phyloP scores from a whole-genome alignment of 2,888 invertebrate species.

The Xiphydria camelus region DNA sequence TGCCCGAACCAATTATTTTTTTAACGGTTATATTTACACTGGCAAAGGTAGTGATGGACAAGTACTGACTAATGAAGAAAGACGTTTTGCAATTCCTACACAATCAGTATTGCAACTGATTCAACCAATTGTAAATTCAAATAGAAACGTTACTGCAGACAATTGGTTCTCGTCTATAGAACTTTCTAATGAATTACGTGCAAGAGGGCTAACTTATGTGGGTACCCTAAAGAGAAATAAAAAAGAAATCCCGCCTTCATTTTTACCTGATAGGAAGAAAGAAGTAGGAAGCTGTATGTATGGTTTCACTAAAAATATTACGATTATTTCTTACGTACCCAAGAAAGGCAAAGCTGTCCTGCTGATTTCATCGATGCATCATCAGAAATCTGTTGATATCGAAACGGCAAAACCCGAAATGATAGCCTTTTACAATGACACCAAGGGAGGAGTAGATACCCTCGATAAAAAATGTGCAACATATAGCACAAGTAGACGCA shows the following conservation, averaged over 20 bases:
- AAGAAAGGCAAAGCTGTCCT: neutral
- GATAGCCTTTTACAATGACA: neutral
- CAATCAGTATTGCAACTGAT: neutral
- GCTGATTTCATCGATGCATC: conserved; percentile 13
- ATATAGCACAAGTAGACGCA: neutral
- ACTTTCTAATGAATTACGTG: neutral
- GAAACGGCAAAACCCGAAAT: neutral
- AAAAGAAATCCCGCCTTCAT: neutral
- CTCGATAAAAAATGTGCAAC: neutral
- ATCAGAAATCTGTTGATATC: neutral
- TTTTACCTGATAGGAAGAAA: neutral
- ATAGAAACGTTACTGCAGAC: neutral
- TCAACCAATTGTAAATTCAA: neutral
- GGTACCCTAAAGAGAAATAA: neutral
- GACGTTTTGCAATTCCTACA: neutral
- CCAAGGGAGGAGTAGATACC: neutral
- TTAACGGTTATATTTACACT: neutral
- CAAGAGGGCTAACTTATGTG: neutral
- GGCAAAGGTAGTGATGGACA: neutral
- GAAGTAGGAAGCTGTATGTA: neutral
- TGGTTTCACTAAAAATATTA: neutral
- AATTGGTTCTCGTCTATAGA: neutral
- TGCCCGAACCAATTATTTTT: neutral
- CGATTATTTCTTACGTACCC: neutral
- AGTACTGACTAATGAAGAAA: neutral